These are phyloP conservation scores for Notothenia coriiceps DNA, from an alignment of 2,113 vertebrate genomes.

Conservation along the genomic window DNA sequence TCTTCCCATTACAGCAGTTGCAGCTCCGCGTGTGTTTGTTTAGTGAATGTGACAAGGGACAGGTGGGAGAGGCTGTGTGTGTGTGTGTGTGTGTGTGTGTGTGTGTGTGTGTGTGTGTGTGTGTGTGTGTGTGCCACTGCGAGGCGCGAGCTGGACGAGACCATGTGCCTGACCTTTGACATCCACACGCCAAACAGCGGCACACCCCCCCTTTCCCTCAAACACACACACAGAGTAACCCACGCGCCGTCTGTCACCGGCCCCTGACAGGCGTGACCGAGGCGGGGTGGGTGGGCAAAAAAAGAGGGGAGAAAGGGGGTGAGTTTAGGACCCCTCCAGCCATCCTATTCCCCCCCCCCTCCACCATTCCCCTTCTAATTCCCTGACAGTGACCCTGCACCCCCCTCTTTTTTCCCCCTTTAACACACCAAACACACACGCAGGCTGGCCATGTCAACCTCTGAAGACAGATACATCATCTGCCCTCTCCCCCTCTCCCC, in stretches of 20 bases:
- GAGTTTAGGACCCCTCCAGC: slow-evolving; percentile 71
- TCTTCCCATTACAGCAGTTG: slow-evolving; percentile 9
- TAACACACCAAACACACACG: slow-evolving; percentile 33
- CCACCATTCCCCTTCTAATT: slow-evolving; percentile 63
- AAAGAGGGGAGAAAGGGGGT: slow-evolving; percentile 10
- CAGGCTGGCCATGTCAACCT: slow-evolving; percentile 42
- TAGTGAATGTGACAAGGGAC: slow-evolving; percentile 53
- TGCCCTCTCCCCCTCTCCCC: slow-evolving; percentile 36
- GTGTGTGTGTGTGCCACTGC: slow-evolving; percentile 33
- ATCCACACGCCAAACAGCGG: slow-evolving; percentile 76
- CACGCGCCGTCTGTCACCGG: slow-evolving; percentile 81
- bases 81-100: slow-evolving; percentile 35
- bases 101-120: slow-evolving; percentile 30
- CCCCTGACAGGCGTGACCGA: slow-evolving; percentile 78
- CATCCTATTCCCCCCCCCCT: slow-evolving; percentile 11
- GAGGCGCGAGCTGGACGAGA: slow-evolving; percentile 52
- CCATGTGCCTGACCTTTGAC: slow-evolving; percentile 81
- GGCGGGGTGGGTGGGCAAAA: slow-evolving; percentile 68
- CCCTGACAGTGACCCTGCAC: slow-evolving; percentile 68
- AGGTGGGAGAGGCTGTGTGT: slow-evolving; percentile 58
- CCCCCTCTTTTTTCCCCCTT: not conserved
- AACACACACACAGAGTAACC: slow-evolving; percentile 47
- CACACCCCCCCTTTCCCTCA: not conserved
- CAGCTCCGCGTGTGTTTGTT: slow-evolving; percentile 39
- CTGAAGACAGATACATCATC: slow-evolving; percentile 75